A percentile compares a stretch with the other conserved stretches of the same genome.
Evolutionary conservation across 1,140 invertebrate genomes (phyloP).

Genomic region (Trichogramma pretiosum): DNA sequence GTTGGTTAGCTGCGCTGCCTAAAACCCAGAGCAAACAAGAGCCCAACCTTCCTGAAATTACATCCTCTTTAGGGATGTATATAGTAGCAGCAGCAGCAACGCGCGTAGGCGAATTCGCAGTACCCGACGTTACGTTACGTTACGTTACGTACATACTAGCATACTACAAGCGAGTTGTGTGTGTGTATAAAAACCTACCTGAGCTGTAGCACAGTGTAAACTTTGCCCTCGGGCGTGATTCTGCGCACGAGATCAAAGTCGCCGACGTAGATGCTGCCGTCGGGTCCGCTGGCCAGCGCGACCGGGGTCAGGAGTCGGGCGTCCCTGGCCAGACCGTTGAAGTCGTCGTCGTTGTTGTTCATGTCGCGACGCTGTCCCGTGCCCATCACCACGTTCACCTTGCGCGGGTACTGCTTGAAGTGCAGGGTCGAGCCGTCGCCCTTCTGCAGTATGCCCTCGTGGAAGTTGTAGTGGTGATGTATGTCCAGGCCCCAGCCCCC

Average conservation of each 20-base stretch:
- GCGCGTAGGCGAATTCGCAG: too few species aligned
- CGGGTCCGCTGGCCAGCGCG: conserved; percentile 84
- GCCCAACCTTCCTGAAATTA: too few species aligned
- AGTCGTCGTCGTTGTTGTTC: conserved; percentile 70
- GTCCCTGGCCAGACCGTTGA: conserved; percentile 78
- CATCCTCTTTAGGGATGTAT: too few species aligned
- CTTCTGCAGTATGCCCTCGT: conserved; percentile 92
- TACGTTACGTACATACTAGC: too few species aligned
- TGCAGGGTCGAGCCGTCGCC: conserved; percentile 90
- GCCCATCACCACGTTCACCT: conserved; percentile 87
- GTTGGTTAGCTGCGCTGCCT: background rate
- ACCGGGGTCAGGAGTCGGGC: conserved; percentile 83
- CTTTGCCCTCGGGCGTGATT: conserved; percentile 82
- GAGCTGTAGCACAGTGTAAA: conserved; percentile 87
- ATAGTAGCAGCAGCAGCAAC: too few species aligned
- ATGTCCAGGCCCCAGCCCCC: conserved; percentile 96
- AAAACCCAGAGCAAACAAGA: background rate
- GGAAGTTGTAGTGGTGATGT: conserved; percentile 97
- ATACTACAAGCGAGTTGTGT: too few species aligned
- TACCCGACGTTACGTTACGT: too few species aligned
- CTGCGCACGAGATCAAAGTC: conserved; percentile 93
- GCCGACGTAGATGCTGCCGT: conserved; percentile 93
- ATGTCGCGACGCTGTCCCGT: conserved; percentile 75
- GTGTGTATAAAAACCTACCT: too few species aligned
- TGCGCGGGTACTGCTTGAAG: conserved; percentile 83